Conservation (phyloP, 1,140 invertebrate genomes). For the Halesus radiatus region DNA sequence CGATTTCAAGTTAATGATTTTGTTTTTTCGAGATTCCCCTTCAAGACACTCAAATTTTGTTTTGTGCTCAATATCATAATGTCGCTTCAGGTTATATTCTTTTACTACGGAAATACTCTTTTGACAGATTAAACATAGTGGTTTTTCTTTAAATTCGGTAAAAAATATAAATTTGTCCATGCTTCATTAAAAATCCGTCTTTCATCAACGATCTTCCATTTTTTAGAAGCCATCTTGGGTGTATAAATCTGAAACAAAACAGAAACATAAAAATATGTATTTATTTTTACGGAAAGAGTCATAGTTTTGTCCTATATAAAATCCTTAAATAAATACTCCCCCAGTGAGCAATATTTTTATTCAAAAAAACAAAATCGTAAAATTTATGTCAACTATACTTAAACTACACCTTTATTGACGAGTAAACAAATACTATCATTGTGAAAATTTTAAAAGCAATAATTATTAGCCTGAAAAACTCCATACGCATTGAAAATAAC, state of each 20-base stretch:
- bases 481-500: too few species aligned
- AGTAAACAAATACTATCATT: too few species aligned
- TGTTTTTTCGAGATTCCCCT: conserved; percentile 56
- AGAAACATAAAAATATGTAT: not conserved
- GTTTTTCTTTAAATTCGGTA: conserved; percentile 47
- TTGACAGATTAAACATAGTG: conserved; percentile 58
- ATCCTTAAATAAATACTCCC: too few species aligned
- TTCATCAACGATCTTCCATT: conserved; percentile 52
- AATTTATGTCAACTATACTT: too few species aligned
- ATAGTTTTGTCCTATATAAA: not conserved
- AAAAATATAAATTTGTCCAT: conserved; percentile 57
- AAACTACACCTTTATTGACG: too few species aligned
- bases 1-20: conserved; percentile 49
- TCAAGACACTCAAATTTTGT: conserved; percentile 57
- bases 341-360: too few species aligned
- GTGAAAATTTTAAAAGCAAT: not conserved
- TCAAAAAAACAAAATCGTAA: too few species aligned
- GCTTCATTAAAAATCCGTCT: conserved; percentile 57
- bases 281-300: not conserved
- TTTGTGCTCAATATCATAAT: conserved; percentile 58
- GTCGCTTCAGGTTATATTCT: conserved; percentile 60
- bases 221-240: conserved; percentile 24
- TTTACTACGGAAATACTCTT: conserved; percentile 59
- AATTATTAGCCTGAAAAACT: conserved; percentile 5
- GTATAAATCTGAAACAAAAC: conserved; percentile 32